Evolutionary conservation across 2,888 invertebrate species (phyloP), one percentile per base, ranked within the genome.

Genomic region (Tupiocoris notatus): DNA sequence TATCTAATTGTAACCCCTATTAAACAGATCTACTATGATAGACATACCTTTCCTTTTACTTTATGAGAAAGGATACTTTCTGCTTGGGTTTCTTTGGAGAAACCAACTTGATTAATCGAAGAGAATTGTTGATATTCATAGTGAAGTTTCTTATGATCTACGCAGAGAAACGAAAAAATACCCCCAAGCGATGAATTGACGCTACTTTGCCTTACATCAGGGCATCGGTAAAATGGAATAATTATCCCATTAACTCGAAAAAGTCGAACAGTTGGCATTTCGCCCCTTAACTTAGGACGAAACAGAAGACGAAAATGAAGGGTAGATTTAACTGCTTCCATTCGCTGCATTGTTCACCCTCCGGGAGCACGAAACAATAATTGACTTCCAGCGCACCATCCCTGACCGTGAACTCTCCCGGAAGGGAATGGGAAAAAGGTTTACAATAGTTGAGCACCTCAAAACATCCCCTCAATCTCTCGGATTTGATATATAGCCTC

Each of bases 381-480:
- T 67, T 67, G 67, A 67, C 67, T 67, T 17, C 21, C 56, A 39
- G 7, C 21, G 12, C 65, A 3, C 39, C 1, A 22, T 1, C 20
- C 63, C 63, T 7, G 62, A 9, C 39, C 39, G 1, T 21, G 18
- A 18, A 63, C 63, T 23, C 64, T 24, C 39, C 12, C 21, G 67
- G 21, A 56, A 9, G 20, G 25, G 16, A 39, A 39, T n/a, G 39
- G 39, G 39, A 39, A 54, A 57, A 67, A 54, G 56, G n/a, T 23
- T 17, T 67, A 57, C 67, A 67, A 67, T 67, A 67, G 57, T 67
- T 56, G 67, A 20, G 67, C 67, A 67, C 67, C 67, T 67, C 67
- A 67, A 67, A 67, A 67, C 67, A 67, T 67, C 67, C 67, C 21
- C 54, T 67, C 67, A 21, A 17, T n/a, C 22, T 20, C 21, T 64